These are phyloP conservation scores for Polydesmus complanatus DNA, from an alignment of 2,888 invertebrate species.

Conservation along the genomic window DNA sequence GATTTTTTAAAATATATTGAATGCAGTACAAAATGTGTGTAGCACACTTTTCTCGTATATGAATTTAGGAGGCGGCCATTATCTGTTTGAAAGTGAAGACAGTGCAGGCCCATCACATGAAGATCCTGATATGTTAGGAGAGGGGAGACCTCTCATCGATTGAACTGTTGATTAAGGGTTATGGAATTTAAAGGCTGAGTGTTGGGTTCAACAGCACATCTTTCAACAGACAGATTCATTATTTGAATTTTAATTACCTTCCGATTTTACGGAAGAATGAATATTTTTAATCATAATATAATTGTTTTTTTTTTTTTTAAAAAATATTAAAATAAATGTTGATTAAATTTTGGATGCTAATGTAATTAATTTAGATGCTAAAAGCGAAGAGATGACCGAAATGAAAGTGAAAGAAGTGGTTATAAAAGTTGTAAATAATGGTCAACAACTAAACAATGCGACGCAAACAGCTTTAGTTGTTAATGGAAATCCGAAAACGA, in stretches of 20 bases:
- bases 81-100: not conserved
- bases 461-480: not conserved
- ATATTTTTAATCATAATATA: not conserved
- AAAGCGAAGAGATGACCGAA: slow-evolving; percentile 3
- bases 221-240: not conserved
- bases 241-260: not conserved
- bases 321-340: too few species aligned
- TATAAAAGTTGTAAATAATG: not conserved
- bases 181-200: not conserved
- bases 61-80: too few species aligned
- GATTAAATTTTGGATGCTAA: too few species aligned
- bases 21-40: too few species aligned
- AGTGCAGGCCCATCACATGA: too few species aligned
- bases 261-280: not conserved
- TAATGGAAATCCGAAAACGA: not conserved
- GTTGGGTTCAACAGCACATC: not conserved
- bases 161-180: too few species aligned
- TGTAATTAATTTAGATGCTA: slow-evolving; percentile 5
- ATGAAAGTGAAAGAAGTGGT: not conserved
- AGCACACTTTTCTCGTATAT: too few species aligned
- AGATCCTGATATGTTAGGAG: too few species aligned
- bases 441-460: not conserved
- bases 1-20: too few species aligned
- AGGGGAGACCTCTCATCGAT: not conserved
- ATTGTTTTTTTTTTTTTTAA: too few species aligned